These are phyloP conservation scores for Germaria angustata DNA, from an alignment of 2,888 invertebrate species.

Conservation along the genomic window DNA sequence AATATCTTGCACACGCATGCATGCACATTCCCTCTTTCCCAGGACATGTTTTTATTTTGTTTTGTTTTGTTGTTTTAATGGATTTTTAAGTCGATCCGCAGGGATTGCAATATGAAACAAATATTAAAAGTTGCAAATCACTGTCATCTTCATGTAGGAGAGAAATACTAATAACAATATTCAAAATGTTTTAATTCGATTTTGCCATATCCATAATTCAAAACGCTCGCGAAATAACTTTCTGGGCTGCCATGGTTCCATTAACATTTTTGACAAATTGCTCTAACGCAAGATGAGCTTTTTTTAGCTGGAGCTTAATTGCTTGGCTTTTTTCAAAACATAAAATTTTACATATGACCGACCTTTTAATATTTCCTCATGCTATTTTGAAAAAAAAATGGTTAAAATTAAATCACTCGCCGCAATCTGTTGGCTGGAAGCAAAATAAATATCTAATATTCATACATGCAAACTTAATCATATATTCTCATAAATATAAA, in stretches of 20 bases:
- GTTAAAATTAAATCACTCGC: slow-evolving; percentile 27
- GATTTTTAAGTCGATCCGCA: slow-evolving; percentile 30
- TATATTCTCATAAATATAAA: neutral
- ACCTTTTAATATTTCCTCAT: slow-evolving; percentile 17
- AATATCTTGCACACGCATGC: neutral
- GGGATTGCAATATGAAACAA: slow-evolving; percentile 18
- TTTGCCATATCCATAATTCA: neutral
- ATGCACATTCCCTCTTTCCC: neutral
- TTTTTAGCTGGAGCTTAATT: slow-evolving; percentile 39
- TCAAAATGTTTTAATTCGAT: slow-evolving; percentile 20
- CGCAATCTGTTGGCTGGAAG: slow-evolving; percentile 33
- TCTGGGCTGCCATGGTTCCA: neutral
- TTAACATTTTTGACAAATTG: slow-evolving; percentile 42
- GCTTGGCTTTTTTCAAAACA: slow-evolving; percentile 28
- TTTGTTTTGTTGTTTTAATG: neutral
- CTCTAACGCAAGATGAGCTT: slow-evolving; percentile 24
- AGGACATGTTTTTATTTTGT: neutral
- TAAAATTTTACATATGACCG: slow-evolving; percentile 44
- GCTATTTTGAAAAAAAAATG: slow-evolving; percentile 13
- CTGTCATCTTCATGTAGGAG: neutral
- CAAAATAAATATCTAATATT: slow-evolving; percentile 30
- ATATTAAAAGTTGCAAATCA: slow-evolving; percentile 3
- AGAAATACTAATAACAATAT: neutral
- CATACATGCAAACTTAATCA: neutral
- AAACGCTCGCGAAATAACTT: slow-evolving; percentile 5